Conservation (phyloP, 1,140 invertebrate species). For the Ceratina australensis region DNA sequence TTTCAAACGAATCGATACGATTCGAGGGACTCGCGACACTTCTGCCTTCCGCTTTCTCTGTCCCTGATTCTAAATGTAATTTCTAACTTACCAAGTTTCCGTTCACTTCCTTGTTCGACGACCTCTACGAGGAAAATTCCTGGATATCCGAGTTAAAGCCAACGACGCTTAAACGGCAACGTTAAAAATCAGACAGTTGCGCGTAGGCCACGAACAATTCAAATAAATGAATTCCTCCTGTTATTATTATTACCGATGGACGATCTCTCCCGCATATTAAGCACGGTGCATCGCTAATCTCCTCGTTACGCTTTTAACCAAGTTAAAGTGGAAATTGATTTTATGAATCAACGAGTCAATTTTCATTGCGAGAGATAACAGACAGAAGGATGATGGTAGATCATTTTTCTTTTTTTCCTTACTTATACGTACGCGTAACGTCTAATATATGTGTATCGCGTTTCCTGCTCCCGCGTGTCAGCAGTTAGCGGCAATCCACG, state of each 20-base stretch:
- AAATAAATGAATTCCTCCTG: constrained; percentile 5
- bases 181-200: background rate
- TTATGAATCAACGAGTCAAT: background rate
- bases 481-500: too few species aligned
- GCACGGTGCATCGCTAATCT: constrained; percentile 2
- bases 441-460: too few species aligned
- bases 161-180: background rate
- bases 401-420: too few species aligned
- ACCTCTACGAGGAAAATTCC: constrained; percentile 33
- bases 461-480: too few species aligned
- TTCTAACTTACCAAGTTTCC: constrained; percentile 27
- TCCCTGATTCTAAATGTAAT: constrained; percentile 7
- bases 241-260: background rate
- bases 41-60: constrained; percentile 24
- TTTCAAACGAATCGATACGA: background rate
- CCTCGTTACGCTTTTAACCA: background rate
- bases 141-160: background rate
- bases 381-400: too few species aligned
- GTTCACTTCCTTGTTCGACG: constrained; percentile 31
- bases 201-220: constrained; percentile 8
- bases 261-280: background rate
- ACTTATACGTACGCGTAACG: too few species aligned
- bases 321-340: background rate
- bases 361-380: too few species aligned
- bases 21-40: background rate